Percentiles rank a stretch among this genome's conserved stretches.
Evolutionary conservation across 2,113 vertebrate genomes (phyloP).

Genomic region (Grammomys dolichurus): DNA sequence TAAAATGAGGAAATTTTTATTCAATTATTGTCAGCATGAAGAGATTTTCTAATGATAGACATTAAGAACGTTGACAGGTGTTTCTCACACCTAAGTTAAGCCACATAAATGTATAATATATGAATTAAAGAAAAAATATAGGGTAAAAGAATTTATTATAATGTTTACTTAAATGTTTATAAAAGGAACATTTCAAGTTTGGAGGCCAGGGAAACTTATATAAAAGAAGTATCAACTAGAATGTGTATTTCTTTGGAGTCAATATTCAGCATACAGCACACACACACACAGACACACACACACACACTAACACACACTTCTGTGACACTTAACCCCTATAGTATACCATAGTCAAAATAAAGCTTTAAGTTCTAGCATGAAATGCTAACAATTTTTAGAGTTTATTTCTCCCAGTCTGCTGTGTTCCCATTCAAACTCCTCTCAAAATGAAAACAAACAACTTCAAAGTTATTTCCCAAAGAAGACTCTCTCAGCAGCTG

Average conservation of each 20-base stretch:
- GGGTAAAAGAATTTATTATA: not conserved
- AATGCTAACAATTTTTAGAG: not conserved
- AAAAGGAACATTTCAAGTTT: not conserved
- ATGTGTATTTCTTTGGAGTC: not conserved
- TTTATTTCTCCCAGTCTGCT: not conserved
- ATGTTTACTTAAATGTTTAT: not conserved
- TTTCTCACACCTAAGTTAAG: not conserved
- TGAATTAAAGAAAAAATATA: slow-evolving; percentile 5
- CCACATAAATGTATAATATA: not conserved
- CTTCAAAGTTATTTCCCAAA: slow-evolving; percentile 35
- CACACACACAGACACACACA: not conserved
- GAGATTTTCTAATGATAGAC: not conserved
- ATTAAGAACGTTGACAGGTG: not conserved
- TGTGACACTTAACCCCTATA: not conserved
- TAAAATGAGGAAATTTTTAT: not conserved
- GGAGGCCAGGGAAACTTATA: not conserved
- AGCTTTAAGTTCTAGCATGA: slow-evolving; percentile 27
- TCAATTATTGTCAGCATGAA: not conserved
- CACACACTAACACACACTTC: not conserved
- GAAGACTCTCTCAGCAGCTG: not conserved
- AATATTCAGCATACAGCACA: not conserved
- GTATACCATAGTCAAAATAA: slow-evolving; percentile 33
- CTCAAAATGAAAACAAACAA: slow-evolving; percentile 14
- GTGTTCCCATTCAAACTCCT: not conserved
- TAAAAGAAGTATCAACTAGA: not conserved